Base-by-base conservation (phyloP, 1,140 invertebrate genomes). In the Sminthurinus signatus region DNA sequence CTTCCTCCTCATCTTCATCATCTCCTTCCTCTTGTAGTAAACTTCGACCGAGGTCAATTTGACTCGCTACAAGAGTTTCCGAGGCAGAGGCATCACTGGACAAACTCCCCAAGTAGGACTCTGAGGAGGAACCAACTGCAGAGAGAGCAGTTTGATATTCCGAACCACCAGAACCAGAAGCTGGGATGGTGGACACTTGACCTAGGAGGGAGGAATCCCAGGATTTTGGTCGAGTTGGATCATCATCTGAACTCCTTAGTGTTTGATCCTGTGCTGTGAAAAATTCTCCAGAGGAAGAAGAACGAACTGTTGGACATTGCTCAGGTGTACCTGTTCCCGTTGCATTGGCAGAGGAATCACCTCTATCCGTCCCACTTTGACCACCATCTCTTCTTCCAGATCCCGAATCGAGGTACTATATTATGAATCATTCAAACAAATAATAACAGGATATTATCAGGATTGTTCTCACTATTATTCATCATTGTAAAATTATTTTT, bases 121-220 rank as follows among this genome's bases (percentile, higher is more conserved):
- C 68, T 15, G 68, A 60, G 1, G 68, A 69, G 14, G 68, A 65
- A 10, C 28, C 63, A 10, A 42, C 68, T 2, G 63, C 64, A 52
- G 60, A 88, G 42, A 87, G 74, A 23, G 91, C 91, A 8, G 89
- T 92, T 74, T 93, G 90, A 75, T 93, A 95, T 73, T 95, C 92
- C 2, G 89, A 91, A 2, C 85, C 83, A 4, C 60, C 59, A 12
- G 51, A 54, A 1, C 57, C 54, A 0, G 62, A 50, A 1, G 62
- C 43, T 25, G 62, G 62, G 52, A 62, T 65, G 23, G 62, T 63
- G 14, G 68, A 69, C 4, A 69, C 68, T 51, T 69, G 60, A 12
- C 63, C 67, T 8, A 69, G 67, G 27, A 69, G 44, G 2, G 67
- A 69, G 0, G 67, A 69, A 31, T 69, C 67, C 67, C 67, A 69